Evolutionary conservation across 2,888 invertebrate species (phyloP), one percentile per base, ranked within the genome.

Genomic region (Thymelicus sylvestris): DNA sequence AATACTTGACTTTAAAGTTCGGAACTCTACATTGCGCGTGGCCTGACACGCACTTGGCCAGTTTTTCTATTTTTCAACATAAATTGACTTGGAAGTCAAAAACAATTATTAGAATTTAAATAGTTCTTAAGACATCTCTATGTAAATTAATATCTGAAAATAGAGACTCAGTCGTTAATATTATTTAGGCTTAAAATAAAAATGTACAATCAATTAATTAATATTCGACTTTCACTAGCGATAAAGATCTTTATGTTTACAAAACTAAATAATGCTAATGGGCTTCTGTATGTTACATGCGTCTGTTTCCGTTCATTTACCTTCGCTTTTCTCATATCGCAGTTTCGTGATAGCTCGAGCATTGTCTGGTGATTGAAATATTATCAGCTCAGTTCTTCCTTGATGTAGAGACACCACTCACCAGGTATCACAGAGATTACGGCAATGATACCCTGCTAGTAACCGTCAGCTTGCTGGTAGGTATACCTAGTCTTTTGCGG

Each of bases 31-130:
- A n/a, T n/a, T n/a, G n/a, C n/a, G n/a, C n/a, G n/a, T n/a, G n/a
- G n/a, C n/a, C n/a, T n/a, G n/a, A n/a, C n/a, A n/a, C n/a, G n/a
- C n/a, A n/a, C n/a, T n/a, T n/a, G n/a, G n/a, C n/a, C n/a, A n/a
- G n/a, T 19, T 52, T 52, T 12, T 41, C 60, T 60, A 60, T 13
- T 60, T 38, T 15, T 61, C 44, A 61, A 19, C 15, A 44, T 63
- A n/a, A 52, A 66, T 57, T 57, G 44, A 66, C 57, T 31, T 44
- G 7, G 47, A 66, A 57, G 7, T 44, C n/a, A 44, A 31, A 57
- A 57, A 57, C 57, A 57, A 66, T 66, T 66, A 57, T 47, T 66
- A 10, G 24, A 66, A 66, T 66, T 65, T 65, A 55, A 55, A 55
- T 15, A 39, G 15, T 15, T 8, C 31, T 41, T 10, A 55, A 15